Conservation (phyloP, 2,113 vertebrate species). For the Nicator chloris region DNA sequence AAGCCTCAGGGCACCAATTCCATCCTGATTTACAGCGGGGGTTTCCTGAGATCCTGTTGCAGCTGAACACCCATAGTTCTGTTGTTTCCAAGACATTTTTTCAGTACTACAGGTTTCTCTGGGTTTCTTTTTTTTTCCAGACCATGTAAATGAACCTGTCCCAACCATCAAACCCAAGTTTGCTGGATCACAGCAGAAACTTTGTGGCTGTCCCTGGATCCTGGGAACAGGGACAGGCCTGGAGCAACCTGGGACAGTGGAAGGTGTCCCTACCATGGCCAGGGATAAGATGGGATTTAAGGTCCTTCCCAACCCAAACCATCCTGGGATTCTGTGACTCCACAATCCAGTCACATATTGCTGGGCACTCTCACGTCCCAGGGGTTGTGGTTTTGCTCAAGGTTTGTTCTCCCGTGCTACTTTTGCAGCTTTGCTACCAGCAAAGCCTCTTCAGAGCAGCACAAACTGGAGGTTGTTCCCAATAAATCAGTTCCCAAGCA, state of each 20-base stretch:
- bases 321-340: background rate
- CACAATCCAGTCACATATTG: background rate
- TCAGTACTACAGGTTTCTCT: background rate
- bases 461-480: background rate
- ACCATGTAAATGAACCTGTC: background rate
- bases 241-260: background rate
- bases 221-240: background rate
- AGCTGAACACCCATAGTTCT: background rate
- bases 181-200: background rate
- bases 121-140: background rate
- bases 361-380: background rate
- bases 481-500: background rate
- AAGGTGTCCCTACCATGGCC: background rate
- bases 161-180: background rate
- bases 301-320: background rate
- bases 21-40: background rate
- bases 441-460: background rate
- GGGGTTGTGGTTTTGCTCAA: background rate
- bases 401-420: background rate
- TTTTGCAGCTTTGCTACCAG: background rate
- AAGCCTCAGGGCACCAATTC: background rate
- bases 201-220: background rate
- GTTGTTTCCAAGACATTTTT: accelerated
- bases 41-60: accelerated
- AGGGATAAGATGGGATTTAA: background rate